Percentiles rank a stretch among this genome's conserved stretches.
These are phyloP conservation scores for Protodeltote pygarga DNA, from an alignment of 2,888 invertebrate genomes.

Conservation along the genomic window DNA sequence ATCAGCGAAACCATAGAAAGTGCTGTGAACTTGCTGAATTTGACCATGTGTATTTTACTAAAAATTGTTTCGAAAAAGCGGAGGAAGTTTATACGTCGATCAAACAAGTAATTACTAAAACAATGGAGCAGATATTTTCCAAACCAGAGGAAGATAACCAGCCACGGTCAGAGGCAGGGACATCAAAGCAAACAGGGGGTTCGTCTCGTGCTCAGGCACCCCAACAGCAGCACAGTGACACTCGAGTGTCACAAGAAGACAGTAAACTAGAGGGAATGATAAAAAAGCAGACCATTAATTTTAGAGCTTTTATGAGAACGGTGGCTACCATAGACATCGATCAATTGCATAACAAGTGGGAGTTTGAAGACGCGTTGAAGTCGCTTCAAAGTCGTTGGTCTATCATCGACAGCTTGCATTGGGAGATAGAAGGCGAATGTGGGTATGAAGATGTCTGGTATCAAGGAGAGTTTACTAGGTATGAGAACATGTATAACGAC, in stretches of 20 bases:
- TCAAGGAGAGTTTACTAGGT: not conserved
- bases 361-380: not conserved
- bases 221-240: too few species aligned
- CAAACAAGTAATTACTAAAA: not conserved
- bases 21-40: not conserved
- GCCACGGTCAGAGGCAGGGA: not conserved
- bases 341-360: not conserved
- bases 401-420: conserved; percentile 5
- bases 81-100: not conserved
- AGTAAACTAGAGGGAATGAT: not conserved
- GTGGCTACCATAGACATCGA: not conserved
- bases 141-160: not conserved
- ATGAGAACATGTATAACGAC: not conserved
- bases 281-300: conserved; percentile 3
- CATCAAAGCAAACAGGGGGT: not conserved
- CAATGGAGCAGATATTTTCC: not conserved
- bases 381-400: not conserved
- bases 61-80: conserved; percentile 1
- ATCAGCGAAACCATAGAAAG: not conserved
- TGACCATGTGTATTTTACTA: not conserved
- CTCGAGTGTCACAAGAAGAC: too few species aligned
- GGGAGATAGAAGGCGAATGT: conserved; percentile 2
- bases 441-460: not conserved
- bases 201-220: not conserved
- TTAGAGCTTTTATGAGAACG: conserved; percentile 4